Percentiles rank a stretch among this genome's conserved stretches.
Evolutionary conservation across 1,140 invertebrate genomes (phyloP).

Genomic region (Gonatopus flavifemur): DNA sequence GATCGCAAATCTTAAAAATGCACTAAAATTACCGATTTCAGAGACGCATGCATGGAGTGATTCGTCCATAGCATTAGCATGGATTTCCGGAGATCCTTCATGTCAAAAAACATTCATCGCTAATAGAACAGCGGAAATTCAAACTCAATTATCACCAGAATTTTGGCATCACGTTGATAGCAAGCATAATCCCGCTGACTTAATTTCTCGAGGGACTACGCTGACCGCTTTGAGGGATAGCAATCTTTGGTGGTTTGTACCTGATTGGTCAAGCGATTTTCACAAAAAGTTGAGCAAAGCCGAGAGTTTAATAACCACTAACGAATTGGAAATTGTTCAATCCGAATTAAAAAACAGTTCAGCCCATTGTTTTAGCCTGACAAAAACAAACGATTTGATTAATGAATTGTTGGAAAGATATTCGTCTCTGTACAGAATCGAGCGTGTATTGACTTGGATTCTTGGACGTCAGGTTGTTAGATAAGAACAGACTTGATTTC

Average conservation of each 20-base stretch:
- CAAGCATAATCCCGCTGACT: slow-evolving; percentile 39
- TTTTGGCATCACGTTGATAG: too few relatives aligned
- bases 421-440: background rate
- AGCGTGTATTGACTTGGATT: background rate
- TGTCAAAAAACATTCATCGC: slow-evolving; percentile 21
- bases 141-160: too few relatives aligned
- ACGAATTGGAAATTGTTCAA: too few relatives aligned
- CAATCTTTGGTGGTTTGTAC: background rate
- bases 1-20: background rate
- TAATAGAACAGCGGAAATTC: too few relatives aligned
- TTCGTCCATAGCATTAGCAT: slow-evolving; percentile 34
- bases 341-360: background rate
- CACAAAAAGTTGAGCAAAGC: too few relatives aligned
- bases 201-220: slow-evolving; percentile 23
- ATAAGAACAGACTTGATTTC: too few relatives aligned
- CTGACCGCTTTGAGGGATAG: background rate
- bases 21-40: background rate
- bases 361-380: background rate
- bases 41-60: slow-evolving; percentile 11
- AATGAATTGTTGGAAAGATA: background rate
- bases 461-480: too few relatives aligned
- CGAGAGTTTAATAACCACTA: too few relatives aligned
- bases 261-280: too few relatives aligned
- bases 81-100: slow-evolving; percentile 31
- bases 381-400: background rate